A percentile compares a stretch with the other conserved stretches of the same genome.
phyloP scores from a whole-genome alignment of 2,113 vertebrate species.

The Mus musculus region DNA sequence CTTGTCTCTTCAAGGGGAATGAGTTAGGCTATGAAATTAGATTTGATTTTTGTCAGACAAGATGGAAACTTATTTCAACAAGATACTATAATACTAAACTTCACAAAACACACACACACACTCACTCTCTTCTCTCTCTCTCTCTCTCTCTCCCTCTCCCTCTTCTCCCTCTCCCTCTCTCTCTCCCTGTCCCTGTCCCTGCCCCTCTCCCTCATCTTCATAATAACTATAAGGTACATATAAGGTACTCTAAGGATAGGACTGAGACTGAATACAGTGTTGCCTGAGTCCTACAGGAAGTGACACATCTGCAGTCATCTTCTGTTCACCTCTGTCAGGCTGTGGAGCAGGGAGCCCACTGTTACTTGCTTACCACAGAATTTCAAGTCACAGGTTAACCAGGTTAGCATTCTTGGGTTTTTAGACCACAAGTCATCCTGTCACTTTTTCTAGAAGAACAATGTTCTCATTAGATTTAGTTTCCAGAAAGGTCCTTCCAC shows the following conservation, averaged over 20 bases:
- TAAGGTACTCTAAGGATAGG: neutral
- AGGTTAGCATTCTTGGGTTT: conserved; percentile 38
- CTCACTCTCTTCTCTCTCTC: neutral
- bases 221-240: conserved; percentile 30
- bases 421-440: conserved; percentile 5
- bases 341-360: neutral
- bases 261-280: neutral
- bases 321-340: neutral
- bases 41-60: conserved; percentile 28
- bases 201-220: neutral
- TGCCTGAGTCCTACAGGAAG: neutral
- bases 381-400: neutral
- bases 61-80: conserved; percentile 46
- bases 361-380: neutral
- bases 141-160: neutral
- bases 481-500: neutral
- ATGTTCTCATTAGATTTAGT: conserved; percentile 48
- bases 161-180: too few species aligned
- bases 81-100: neutral
- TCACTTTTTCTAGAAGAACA: conserved; percentile 29
- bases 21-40: neutral
- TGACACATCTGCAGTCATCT: neutral
- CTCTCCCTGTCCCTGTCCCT: too few species aligned
- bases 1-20: neutral
- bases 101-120: neutral